A percentile compares a stretch with the other conserved stretches of the same genome.
phyloP scores from a whole-genome alignment of 2,113 vertebrate species.

The Pterophyllum scalare region DNA sequence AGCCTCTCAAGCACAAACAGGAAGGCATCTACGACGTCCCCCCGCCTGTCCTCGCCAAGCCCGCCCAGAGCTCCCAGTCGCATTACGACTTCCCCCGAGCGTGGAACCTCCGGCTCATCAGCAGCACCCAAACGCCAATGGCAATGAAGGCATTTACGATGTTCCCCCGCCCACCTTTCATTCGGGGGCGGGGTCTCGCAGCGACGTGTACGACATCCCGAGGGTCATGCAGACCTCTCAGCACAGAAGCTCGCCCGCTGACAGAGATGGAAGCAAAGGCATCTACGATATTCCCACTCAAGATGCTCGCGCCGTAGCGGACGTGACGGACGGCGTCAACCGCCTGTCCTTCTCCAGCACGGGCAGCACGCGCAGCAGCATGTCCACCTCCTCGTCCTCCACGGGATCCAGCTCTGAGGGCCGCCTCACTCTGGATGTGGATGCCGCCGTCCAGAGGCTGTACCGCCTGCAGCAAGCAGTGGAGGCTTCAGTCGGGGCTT shows the following conservation, averaged over 20 bases:
- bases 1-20: conserved; percentile 79
- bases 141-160: conserved; percentile 83
- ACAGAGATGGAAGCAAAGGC: conserved; percentile 79
- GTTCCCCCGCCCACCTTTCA: conserved; percentile 81
- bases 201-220: conserved; percentile 90
- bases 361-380: conserved; percentile 92
- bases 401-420: conserved; percentile 80
- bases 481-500: conserved; percentile 81
- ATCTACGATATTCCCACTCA: conserved; percentile 89
- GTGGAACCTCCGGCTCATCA: conserved; percentile 45
- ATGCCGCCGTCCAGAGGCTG: conserved; percentile 88
- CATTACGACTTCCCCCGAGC: conserved; percentile 74
- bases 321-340: conserved; percentile 91
- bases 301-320: conserved; percentile 76
- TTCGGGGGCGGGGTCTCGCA: conserved; percentile 71
- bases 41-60: conserved; percentile 81
- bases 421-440: conserved; percentile 84
- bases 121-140: conserved; percentile 40
- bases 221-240: conserved; percentile 82
- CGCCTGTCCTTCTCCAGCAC: conserved; percentile 95
- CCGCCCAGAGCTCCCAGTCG: conserved; percentile 73
- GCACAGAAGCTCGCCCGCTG: conserved; percentile 58
- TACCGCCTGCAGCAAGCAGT: conserved; percentile 85
- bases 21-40: conserved; percentile 94
- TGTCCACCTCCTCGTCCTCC: conserved; percentile 96